phyloP scores from a whole-genome alignment of 35 echinoderm and acorn worm genomes.

The Lytechinus pictus region DNA sequence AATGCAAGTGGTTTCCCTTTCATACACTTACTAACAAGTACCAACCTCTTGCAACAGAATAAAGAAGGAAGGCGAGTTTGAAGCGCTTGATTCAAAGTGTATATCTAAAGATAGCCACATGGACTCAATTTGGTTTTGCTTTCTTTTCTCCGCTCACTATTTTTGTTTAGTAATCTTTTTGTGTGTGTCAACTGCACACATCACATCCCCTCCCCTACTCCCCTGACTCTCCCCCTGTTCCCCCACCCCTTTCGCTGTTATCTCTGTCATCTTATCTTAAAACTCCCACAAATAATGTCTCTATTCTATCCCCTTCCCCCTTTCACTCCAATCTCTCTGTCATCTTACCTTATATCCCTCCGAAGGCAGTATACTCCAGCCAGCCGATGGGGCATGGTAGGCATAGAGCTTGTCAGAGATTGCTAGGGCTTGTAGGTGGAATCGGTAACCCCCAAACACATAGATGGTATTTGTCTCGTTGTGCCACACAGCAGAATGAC shows the following conservation, averaged over 20 bases:
- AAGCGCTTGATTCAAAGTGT: no score
- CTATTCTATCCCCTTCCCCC: neutral
- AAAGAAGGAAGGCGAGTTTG: no score
- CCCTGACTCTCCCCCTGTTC: neutral
- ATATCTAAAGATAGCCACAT: no score
- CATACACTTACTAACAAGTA: no score
- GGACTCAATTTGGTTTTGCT: neutral
- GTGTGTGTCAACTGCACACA: no score
- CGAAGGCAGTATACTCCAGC: conserved; percentile 81
- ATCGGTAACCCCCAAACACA: conserved; percentile 89
- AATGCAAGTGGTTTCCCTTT: no score
- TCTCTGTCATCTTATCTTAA: no score
- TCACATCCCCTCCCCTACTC: no score
- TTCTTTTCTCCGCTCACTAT: neutral
- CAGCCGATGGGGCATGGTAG: conserved; percentile 41
- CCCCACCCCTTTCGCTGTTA: no score
- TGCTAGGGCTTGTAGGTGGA: conserved; percentile 61
- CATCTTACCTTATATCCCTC: conserved; percentile 62
- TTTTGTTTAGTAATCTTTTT: neutral
- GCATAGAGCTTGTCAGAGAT: conserved; percentile 80
- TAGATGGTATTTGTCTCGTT: conserved; percentile 64
- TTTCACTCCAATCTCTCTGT: neutral
- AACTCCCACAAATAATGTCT: no score
- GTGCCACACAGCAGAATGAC: conserved; percentile 84
- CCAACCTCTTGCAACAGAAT: no score